phyloP scores from a whole-genome alignment of 2,113 vertebrate species.

The Nothobranchius kuhntae region DNA sequence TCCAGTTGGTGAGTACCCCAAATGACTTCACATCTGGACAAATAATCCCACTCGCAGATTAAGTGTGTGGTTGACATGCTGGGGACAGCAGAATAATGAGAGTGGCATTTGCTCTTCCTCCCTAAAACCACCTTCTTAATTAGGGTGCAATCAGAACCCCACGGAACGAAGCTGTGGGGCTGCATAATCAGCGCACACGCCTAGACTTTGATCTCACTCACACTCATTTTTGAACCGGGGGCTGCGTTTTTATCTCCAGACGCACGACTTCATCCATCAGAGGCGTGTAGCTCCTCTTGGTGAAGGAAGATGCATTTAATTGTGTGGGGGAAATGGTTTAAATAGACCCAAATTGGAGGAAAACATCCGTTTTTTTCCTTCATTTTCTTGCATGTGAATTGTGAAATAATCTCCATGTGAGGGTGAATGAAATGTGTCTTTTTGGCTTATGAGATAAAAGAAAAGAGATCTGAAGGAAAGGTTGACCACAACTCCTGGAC shows the following conservation, averaged over 20 bases:
- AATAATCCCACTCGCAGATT: not conserved
- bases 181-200: conserved; percentile 49
- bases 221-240: conserved; percentile 39
- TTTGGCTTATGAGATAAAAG: not conserved
- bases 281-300: not conserved
- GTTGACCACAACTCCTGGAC: not conserved
- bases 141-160: conserved; percentile 36
- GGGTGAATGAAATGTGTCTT: not conserved
- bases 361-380: too few relatives aligned
- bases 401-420: not conserved
- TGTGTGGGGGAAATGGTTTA: too few relatives aligned
- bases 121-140: conserved; percentile 36
- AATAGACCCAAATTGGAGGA: too few relatives aligned
- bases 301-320: not conserved
- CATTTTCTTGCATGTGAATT: too few relatives aligned
- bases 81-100: conserved; percentile 1
- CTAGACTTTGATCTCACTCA: conserved; percentile 53
- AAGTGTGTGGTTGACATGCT: too few relatives aligned
- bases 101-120: conserved; percentile 2
- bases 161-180: conserved; percentile 34
- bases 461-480: not conserved
- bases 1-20: conserved; percentile 17
- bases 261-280: conserved; percentile 29
- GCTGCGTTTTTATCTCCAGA: conserved; percentile 38
- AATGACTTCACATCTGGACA: not conserved